phyloP scores from a whole-genome alignment of 2,797 vertebrate species.

The Remorina albescens region DNA sequence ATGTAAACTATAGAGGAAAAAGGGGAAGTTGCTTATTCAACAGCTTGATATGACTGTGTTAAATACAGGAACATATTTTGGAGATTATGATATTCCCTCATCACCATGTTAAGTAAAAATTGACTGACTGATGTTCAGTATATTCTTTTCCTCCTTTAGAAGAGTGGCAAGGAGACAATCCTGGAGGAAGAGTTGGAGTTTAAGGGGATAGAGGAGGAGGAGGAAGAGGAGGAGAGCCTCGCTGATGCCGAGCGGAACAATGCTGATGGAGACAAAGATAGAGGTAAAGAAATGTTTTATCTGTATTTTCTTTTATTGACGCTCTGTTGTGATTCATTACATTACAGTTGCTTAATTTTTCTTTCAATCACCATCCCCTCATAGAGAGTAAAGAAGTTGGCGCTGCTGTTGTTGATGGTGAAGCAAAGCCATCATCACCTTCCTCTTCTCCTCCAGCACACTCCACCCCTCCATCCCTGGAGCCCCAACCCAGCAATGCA shows the following conservation, averaged over 20 bases:
- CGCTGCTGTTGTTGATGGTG: conserved; percentile 64
- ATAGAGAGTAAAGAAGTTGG: conserved; percentile 76
- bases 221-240: conserved; percentile 81
- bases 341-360: background rate
- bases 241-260: conserved; percentile 66
- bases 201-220: conserved; percentile 89
- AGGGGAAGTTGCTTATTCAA: background rate
- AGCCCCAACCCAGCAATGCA: conserved; percentile 63
- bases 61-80: background rate
- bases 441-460: conserved; percentile 72
- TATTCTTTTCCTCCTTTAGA: conserved; percentile 72
- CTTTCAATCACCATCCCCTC: background rate
- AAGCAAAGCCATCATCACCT: conserved; percentile 74
- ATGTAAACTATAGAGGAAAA: background rate
- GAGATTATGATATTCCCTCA: background rate
- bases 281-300: conserved; percentile 58
- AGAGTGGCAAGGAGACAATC: conserved; percentile 90
- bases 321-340: background rate
- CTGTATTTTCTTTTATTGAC: background rate
- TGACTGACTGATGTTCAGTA: background rate
- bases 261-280: conserved; percentile 78
- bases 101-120: too few relatives aligned
- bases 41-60: background rate
- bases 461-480: conserved; percentile 73
- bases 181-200: conserved; percentile 92